Evolutionary conservation across 2,113 vertebrate genomes (phyloP).

Genomic region (Silurus glanis): DNA sequence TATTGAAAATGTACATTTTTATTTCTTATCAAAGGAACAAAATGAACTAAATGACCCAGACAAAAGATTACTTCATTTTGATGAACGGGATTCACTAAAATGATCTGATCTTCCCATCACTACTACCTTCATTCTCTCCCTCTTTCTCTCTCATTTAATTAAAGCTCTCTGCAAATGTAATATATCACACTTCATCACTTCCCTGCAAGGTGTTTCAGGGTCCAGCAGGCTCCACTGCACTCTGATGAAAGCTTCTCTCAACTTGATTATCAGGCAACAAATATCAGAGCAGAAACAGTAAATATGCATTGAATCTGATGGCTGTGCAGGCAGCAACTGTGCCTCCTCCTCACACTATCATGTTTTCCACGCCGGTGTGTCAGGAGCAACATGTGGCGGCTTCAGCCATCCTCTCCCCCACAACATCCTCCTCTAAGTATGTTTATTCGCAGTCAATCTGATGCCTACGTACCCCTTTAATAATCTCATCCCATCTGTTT

Average conservation of each 20-base stretch:
- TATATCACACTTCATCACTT: constrained; percentile 24
- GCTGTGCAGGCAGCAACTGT: constrained; percentile 34
- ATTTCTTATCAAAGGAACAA: too few relatives aligned
- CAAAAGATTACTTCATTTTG: too few relatives aligned
- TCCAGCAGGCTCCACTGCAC: constrained; percentile 55
- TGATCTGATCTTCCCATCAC: too few relatives aligned
- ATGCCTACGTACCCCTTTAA: neutral
- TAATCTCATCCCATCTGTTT: constrained; percentile 19
- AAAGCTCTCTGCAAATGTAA: constrained; percentile 12
- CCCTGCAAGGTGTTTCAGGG: constrained; percentile 11
- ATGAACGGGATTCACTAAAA: too few relatives aligned
- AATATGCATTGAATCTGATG: constrained; percentile 37
- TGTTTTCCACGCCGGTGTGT: neutral
- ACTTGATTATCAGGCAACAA: constrained; percentile 57
- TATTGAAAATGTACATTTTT: too few relatives aligned
- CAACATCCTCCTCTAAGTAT: constrained; percentile 35
- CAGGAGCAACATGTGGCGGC: constrained; percentile 30
- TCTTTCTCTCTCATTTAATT: constrained; percentile 28
- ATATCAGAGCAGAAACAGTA: constrained; percentile 47
- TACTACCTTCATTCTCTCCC: neutral
- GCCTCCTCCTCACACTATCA: constrained; percentile 6
- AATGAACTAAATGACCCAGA: too few relatives aligned
- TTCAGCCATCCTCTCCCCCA: neutral
- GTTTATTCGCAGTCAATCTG: neutral
- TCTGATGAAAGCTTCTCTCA: constrained; percentile 32